Conservation (phyloP, 1,140 invertebrate species). For the Megalopta genalis region DNA sequence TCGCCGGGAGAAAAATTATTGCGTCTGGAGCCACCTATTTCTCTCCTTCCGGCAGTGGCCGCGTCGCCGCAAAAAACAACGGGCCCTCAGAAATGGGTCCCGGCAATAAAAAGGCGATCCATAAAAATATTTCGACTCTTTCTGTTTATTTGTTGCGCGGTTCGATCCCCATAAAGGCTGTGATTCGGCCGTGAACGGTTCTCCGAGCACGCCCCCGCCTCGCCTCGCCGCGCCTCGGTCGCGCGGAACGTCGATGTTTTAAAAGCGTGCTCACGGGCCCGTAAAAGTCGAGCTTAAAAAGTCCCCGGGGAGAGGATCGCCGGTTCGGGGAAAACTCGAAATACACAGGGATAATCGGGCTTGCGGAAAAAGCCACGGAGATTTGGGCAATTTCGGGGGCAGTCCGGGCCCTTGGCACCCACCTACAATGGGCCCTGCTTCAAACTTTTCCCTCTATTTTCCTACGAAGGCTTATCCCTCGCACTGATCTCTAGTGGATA, state of each 20-base stretch:
- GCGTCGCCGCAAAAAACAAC: conserved; percentile 1
- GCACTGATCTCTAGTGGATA: too few species aligned
- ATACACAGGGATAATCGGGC: background rate
- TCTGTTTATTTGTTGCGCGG: background rate
- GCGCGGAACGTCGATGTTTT: background rate
- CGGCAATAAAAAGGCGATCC: background rate
- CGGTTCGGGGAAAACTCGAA: background rate
- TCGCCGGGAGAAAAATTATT: too few species aligned
- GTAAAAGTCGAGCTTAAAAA: conserved; percentile 4
- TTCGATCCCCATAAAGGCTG: conserved; percentile 1
- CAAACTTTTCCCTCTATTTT: too few species aligned
- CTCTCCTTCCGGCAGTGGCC: background rate
- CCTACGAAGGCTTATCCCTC: too few species aligned
- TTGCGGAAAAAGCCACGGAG: background rate
- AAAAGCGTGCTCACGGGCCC: background rate
- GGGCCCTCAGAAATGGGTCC: background rate
- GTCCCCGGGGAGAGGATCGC: background rate
- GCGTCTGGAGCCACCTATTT: background rate
- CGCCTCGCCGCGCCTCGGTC: too few species aligned
- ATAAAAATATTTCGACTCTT: conserved; percentile 4
- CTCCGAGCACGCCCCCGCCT: background rate
- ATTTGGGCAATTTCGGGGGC: background rate
- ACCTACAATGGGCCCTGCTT: too few species aligned
- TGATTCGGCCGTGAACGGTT: background rate
- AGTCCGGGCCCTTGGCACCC: too few species aligned